phyloP scores from a whole-genome alignment of 2,797 vertebrate species.

The Acridotheres tristis region DNA sequence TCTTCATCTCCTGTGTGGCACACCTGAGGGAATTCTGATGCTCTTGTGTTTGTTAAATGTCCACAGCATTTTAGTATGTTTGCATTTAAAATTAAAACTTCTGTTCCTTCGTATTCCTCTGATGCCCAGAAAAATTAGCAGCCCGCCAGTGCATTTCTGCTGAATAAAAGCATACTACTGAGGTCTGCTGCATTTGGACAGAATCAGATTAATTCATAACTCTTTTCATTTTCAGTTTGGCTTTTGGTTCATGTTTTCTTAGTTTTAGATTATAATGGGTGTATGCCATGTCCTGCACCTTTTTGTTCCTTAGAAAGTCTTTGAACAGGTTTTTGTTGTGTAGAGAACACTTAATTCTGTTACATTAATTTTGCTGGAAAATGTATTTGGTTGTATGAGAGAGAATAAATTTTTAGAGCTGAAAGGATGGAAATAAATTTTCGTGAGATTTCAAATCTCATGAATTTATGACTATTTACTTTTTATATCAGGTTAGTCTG shows the following conservation, averaged over 20 bases:
- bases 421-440: not conserved
- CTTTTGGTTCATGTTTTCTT: not conserved
- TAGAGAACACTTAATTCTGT: not conserved
- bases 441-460: not conserved
- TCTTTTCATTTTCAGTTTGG: not conserved
- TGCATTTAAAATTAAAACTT: not conserved
- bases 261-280: not conserved
- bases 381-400: not conserved
- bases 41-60: not conserved
- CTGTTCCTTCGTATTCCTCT: not conserved
- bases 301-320: not conserved
- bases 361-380: not conserved
- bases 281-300: not conserved
- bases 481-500: not conserved
- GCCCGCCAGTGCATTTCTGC: not conserved
- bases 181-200: not conserved
- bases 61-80: not conserved
- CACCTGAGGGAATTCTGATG: not conserved
- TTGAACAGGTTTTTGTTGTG: not conserved
- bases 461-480: not conserved
- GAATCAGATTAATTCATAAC: not conserved
- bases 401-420: not conserved
- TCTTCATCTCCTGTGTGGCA: not conserved
- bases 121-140: not conserved
- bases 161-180: accelerated